phyloP scores from a whole-genome alignment of 2,797 vertebrate genomes.

The Parauchenoglanis ngamensis region DNA sequence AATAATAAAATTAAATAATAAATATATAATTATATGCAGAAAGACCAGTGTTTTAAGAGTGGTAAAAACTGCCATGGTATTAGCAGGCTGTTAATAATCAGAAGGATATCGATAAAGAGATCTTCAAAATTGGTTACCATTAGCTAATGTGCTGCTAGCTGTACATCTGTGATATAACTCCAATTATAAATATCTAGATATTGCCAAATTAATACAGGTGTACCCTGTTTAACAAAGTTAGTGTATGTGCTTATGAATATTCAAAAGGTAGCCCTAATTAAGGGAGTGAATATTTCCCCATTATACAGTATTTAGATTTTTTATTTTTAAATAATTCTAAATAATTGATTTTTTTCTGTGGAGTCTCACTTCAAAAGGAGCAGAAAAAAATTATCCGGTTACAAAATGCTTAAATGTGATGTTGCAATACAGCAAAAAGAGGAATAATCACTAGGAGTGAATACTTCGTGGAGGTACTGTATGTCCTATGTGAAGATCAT shows the following conservation, averaged over 20 bases:
- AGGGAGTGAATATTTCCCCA: neutral
- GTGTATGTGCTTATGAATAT: neutral
- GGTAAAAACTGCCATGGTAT: neutral
- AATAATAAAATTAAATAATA: too few species aligned
- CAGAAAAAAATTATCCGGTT: neutral
- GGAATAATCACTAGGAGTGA: neutral
- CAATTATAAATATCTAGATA: neutral
- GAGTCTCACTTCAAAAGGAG: neutral
- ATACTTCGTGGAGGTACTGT: neutral
- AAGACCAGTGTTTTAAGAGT: neutral
- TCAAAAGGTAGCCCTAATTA: neutral
- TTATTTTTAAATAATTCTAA: neutral
- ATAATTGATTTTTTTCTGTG: neutral
- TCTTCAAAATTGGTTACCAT: neutral
- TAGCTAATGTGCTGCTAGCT: neutral
- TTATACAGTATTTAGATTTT: neutral
- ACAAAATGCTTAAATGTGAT: neutral
- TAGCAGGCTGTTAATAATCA: neutral
- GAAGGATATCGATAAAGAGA: neutral
- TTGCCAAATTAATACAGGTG: neutral
- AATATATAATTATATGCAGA: neutral
- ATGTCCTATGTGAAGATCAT: too few species aligned
- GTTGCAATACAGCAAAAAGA: neutral
- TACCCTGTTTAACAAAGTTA: neutral
- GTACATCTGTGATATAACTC: neutral